Evolutionary conservation across 2,113 vertebrate genomes (phyloP).

Genomic region (Leptocoma aspasia): DNA sequence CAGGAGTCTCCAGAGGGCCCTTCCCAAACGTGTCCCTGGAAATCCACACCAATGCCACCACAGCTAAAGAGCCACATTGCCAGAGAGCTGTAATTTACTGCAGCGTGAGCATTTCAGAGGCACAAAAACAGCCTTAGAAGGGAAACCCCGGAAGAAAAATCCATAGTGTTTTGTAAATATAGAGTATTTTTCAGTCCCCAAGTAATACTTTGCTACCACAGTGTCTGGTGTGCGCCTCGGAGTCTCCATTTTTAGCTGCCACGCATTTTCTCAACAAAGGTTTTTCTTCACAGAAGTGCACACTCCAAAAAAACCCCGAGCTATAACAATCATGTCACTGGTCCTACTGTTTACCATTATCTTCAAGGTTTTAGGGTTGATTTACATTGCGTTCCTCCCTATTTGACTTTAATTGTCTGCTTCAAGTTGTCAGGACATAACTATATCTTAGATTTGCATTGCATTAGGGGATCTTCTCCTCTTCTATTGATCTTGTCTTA

Average conservation of each 20-base stretch:
- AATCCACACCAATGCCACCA: background rate
- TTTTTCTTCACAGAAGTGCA: background rate
- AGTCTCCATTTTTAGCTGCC: background rate
- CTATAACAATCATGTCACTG: slow-evolving; percentile 1
- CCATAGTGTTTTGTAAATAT: background rate
- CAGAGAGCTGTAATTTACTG: background rate
- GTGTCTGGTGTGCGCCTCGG: background rate
- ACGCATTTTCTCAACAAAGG: background rate
- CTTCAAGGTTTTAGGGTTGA: slow-evolving; percentile 62
- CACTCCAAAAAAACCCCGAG: background rate
- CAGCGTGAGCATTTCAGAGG: background rate
- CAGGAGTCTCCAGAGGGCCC: background rate
- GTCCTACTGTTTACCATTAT: slow-evolving; percentile 14
- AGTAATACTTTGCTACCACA: background rate
- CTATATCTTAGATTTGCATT: slow-evolving; percentile 71
- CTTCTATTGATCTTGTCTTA: slow-evolving; percentile 71
- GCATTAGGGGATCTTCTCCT: slow-evolving; percentile 63
- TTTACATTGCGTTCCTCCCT: slow-evolving; percentile 44
- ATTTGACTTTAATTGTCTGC: slow-evolving; percentile 69
- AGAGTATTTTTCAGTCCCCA: background rate
- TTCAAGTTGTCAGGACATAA: slow-evolving; percentile 67
- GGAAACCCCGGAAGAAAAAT: background rate
- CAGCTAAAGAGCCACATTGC: rapidly evolving
- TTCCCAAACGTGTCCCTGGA: background rate
- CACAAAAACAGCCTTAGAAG: background rate